Conservation (phyloP, 1,140 invertebrate species). For the Caenorhabditis latens region DNA sequence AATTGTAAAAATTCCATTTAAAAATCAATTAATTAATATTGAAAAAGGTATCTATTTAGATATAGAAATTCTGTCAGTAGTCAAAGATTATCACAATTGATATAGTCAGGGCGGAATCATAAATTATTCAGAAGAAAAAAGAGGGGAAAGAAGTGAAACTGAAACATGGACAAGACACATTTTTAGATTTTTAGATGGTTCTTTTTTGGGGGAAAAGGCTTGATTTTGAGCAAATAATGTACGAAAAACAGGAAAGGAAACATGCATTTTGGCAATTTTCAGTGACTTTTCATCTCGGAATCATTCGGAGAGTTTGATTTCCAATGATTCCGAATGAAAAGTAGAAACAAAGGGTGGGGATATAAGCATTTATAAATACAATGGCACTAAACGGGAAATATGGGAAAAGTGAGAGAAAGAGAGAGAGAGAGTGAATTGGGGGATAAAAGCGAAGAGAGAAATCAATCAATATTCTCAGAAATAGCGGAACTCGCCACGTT, state of each 20-base stretch:
- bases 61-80: not conserved
- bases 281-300: not conserved
- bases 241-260: conserved; percentile 49
- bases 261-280: conserved; percentile 36
- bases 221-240: conserved; percentile 52
- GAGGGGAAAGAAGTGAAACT: not conserved
- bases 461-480: conserved; percentile 81
- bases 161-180: conserved; percentile 27
- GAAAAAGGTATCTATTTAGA: not conserved
- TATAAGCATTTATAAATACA: conserved; percentile 23
- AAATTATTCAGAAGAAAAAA: not conserved
- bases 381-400: conserved; percentile 41
- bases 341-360: conserved; percentile 6
- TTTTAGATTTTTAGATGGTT: conserved; percentile 8
- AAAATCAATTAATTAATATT: not conserved
- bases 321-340: not conserved
- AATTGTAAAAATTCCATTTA: not conserved
- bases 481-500: conserved; percentile 95
- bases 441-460: not conserved
- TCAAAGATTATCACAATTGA: conserved; percentile 18
- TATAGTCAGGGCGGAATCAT: not conserved
- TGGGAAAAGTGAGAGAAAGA: not conserved
- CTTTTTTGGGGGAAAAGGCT: not conserved
- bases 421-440: not conserved
- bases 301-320: not conserved